phyloP scores from a whole-genome alignment of 2,888 invertebrate species.

The Sisyra nigra region DNA sequence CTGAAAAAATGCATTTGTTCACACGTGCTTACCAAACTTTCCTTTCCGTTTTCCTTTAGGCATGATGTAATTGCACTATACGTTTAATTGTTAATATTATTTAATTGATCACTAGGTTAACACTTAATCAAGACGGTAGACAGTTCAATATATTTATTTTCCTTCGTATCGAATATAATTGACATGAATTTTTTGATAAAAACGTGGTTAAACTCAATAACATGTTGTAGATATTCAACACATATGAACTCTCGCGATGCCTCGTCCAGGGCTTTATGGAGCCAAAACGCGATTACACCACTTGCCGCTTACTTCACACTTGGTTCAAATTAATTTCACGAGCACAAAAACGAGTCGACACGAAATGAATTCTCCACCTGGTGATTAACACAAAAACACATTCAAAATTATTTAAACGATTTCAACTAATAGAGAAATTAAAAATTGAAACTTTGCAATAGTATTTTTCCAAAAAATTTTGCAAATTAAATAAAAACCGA shows the following conservation, averaged over 20 bases:
- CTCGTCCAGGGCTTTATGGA: too few species aligned
- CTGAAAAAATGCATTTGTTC: background rate
- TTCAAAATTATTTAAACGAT: too few species aligned
- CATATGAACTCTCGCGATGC: constrained; percentile 6
- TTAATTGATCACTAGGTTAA: constrained; percentile 38
- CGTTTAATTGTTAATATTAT: constrained; percentile 27
- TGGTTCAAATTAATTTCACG: background rate
- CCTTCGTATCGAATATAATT: constrained; percentile 51
- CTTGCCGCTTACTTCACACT: background rate
- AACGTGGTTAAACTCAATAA: constrained; percentile 57
- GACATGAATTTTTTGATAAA: constrained; percentile 54
- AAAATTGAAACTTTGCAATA: too few species aligned
- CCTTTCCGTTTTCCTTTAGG: constrained; percentile 63
- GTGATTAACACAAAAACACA: too few species aligned
- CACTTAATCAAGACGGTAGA: constrained; percentile 67
- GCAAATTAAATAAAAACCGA: too few species aligned
- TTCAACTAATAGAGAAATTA: too few species aligned
- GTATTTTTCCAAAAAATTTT: too few species aligned
- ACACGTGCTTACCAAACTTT: constrained; percentile 44
- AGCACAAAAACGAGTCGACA: too few species aligned
- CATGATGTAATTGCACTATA: constrained; percentile 27
- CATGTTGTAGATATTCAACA: constrained; percentile 33
- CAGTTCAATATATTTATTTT: constrained; percentile 56
- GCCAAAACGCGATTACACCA: too few species aligned
- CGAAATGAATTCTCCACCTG: too few species aligned